phyloP scores from a whole-genome alignment of 2,888 invertebrate genomes.

The Metellina segmentata region DNA sequence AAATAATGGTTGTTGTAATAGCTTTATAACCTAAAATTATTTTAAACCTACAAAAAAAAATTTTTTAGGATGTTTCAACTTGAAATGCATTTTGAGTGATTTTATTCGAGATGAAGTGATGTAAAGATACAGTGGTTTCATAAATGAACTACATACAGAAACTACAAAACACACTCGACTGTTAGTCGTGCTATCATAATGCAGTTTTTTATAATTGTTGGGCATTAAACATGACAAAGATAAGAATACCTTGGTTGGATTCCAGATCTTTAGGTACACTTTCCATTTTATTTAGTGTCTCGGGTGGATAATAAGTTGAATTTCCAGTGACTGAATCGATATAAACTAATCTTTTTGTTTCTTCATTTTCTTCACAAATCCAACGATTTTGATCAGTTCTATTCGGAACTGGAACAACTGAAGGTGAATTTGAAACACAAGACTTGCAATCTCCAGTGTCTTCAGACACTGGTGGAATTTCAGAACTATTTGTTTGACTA shows the following conservation, averaged over 20 bases:
- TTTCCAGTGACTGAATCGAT: constrained; percentile 72
- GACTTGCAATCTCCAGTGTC: background rate
- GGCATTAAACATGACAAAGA: too few species aligned
- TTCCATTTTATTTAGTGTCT: background rate
- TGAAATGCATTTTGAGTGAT: too few species aligned
- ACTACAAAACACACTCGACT: too few species aligned
- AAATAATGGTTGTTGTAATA: too few species aligned
- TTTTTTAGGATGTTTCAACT: too few species aligned
- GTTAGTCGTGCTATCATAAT: background rate
- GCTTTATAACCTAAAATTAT: too few species aligned
- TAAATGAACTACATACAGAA: too few species aligned
- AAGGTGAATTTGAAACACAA: background rate
- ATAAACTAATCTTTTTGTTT: constrained; percentile 41
- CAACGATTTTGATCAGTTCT: constrained; percentile 26
- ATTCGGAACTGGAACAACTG: background rate
- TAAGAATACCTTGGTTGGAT: background rate
- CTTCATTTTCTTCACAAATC: constrained; percentile 53
- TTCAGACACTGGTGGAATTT: too few species aligned
- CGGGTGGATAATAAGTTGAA: constrained; percentile 58
- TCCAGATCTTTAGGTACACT: background rate
- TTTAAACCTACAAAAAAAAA: too few species aligned
- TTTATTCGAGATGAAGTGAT: too few species aligned
- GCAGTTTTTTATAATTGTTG: background rate
- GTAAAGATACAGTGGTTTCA: too few species aligned
- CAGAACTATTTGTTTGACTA: too few species aligned